phyloP scores from a whole-genome alignment of 2,888 invertebrate species.

The Athetis lepigone region DNA sequence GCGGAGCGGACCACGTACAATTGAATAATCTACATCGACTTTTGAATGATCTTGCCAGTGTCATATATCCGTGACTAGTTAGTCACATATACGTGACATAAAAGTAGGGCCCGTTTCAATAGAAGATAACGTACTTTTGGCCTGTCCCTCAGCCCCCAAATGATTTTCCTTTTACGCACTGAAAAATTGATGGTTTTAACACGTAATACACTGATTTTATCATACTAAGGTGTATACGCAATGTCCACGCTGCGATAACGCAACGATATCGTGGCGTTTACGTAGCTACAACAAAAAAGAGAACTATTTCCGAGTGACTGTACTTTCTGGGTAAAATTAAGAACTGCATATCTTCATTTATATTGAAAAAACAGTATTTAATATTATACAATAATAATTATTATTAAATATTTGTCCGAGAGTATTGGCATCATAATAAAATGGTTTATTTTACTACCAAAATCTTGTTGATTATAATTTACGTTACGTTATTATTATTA shows the following conservation, averaged over 20 bases:
- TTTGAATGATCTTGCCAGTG: too few relatives aligned
- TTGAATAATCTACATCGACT: too few relatives aligned
- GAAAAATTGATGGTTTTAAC: too few relatives aligned
- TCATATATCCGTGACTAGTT: too few relatives aligned
- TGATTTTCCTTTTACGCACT: neutral
- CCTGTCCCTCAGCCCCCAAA: too few relatives aligned
- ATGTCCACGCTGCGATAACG: neutral
- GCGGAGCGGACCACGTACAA: too few relatives aligned
- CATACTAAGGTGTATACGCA: constrained; percentile 1
- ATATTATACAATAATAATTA: constrained; percentile 32
- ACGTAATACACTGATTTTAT: constrained; percentile 1
- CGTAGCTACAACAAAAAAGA: neutral
- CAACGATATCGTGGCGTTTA: neutral
- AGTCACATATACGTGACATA: too few relatives aligned
- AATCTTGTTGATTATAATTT: neutral
- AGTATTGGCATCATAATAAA: constrained; percentile 44
- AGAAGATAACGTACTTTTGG: too few relatives aligned
- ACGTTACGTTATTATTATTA: too few relatives aligned
- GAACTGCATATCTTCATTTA: constrained; percentile 33
- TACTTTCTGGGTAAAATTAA: constrained; percentile 41
- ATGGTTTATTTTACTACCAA: neutral
- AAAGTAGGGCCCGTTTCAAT: too few relatives aligned
- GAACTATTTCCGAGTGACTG: constrained; percentile 11
- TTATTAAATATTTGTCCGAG: constrained; percentile 19
- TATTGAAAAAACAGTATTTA: constrained; percentile 40